Base-by-base conservation (phyloP, 2,797 vertebrate species). In the Enteromius trimaculatus region DNA sequence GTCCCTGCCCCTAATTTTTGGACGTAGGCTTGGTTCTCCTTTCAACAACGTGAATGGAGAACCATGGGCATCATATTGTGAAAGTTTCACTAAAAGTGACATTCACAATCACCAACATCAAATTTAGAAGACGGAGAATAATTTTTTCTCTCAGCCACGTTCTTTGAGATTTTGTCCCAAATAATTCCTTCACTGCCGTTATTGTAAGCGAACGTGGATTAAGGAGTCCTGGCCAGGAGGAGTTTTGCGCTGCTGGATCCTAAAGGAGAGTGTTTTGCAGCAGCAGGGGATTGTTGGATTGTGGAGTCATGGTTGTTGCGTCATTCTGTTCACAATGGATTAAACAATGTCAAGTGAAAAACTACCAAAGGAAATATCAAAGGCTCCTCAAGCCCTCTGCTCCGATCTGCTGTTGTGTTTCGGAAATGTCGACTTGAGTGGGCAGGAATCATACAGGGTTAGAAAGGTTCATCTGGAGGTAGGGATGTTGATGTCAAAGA, bases 251-350 rank as follows among this genome's bases (percentile, higher is more conserved):
- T 0, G 1, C 47, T 68, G 2, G 47, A 60, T 69, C 37, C 71
- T 21, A 29, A 53, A 70, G 49, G 31, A 39, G 31, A 23, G 34
- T 26, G 9, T 29, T 55, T 42, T 37, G 14, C 34, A 44, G 51
- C 37, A 53, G 6, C 16, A 21, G 55, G 44, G n/a, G 17, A 6
- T 80, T 69, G 64, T 84, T 70, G 83, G 70, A 81, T 86, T 84
- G 77, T 26, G 70, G 86, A 79, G 86, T 53, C 76, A 69, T 88
- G 19, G 16, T 69, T 37, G 85, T 89, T 84, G 58, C 86, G 80
- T 92, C 89, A 88, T 88, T 89, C 85, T 79, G 89, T 51, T 51
- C 65, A 55, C 55, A 64, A 88, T 81, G 90, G 92, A 93, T 92
- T 91, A 91, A 92, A 91, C 85, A 86, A 62, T 88, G 76, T 88